A percentile compares a stretch with the other conserved stretches of the same genome.
Evolutionary conservation across 2,888 invertebrate genomes (phyloP).

Genomic region (Acleris cristana): DNA sequence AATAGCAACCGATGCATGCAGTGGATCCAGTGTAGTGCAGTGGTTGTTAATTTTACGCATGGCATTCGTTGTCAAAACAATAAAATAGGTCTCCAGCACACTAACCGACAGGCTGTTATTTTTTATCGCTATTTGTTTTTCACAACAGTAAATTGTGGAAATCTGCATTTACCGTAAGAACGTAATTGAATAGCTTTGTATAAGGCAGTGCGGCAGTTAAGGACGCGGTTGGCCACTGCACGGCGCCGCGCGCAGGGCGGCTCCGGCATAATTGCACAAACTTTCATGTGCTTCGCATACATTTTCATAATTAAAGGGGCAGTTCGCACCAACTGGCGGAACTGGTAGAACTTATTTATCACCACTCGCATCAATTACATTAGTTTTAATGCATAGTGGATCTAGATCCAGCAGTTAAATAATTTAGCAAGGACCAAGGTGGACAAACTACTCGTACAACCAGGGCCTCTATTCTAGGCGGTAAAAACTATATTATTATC

Average conservation of each 20-base stretch:
- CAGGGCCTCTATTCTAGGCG: too few species aligned
- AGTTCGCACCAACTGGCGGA: conserved; percentile 73
- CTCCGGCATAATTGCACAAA: conserved; percentile 79
- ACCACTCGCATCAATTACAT: conserved; percentile 62
- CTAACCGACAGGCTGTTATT: too few species aligned
- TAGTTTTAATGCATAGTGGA: conserved; percentile 45
- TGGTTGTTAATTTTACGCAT: too few species aligned
- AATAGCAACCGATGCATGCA: too few species aligned
- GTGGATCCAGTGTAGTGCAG: too few species aligned
- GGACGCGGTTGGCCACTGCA: conserved; percentile 69
- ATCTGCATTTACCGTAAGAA: conserved; percentile 64
- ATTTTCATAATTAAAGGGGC: conserved; percentile 82
- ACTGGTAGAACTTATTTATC: conserved; percentile 66
- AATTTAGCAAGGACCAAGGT: conserved; percentile 7
- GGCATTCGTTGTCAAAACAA: too few species aligned
- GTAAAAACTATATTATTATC: too few species aligned
- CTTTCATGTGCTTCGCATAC: conserved; percentile 82
- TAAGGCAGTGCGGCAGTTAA: conserved; percentile 67
- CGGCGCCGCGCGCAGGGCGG: conserved; percentile 52
- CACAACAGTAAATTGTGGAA: conserved; percentile 49
- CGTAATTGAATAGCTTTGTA: conserved; percentile 75
- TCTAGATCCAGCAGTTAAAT: conserved; percentile 28
- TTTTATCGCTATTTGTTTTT: not conserved
- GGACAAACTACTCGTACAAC: too few species aligned
- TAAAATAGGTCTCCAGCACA: too few species aligned